phyloP scores from a whole-genome alignment of 2,888 invertebrate species.

The Abrostola triplasia region DNA sequence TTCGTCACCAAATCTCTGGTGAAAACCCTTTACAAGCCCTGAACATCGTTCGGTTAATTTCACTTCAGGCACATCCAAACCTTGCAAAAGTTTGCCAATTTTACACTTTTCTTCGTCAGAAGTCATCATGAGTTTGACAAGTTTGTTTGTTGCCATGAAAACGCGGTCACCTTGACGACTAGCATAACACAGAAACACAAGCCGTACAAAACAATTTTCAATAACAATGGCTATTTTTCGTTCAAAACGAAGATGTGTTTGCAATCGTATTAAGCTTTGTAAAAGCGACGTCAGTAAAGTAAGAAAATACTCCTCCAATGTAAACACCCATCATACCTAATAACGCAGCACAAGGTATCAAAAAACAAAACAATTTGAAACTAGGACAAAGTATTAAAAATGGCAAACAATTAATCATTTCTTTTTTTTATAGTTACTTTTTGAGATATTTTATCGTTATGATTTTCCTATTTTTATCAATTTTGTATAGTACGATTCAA shows the following conservation, averaged over 20 bases:
- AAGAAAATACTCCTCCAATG: conserved; percentile 59
- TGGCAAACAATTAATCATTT: conserved; percentile 64
- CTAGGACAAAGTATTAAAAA: conserved; percentile 66
- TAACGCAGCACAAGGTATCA: conserved; percentile 67
- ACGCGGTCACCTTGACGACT: conserved; percentile 42
- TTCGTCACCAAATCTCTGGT: conserved; percentile 67
- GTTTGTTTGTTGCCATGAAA: conserved; percentile 35
- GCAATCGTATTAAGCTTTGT: conserved; percentile 60
- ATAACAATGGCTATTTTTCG: background rate
- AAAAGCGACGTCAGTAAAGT: conserved; percentile 57
- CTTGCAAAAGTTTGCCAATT: conserved; percentile 76
- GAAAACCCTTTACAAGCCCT: conserved; percentile 72
- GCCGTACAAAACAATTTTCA: too few relatives aligned
- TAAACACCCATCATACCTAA: conserved; percentile 66
- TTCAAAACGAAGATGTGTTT: conserved; percentile 57
- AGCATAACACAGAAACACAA: background rate
- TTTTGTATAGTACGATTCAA: background rate
- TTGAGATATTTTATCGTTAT: conserved; percentile 15
- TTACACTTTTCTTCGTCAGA: conserved; percentile 82
- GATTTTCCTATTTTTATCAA: conserved; percentile 29
- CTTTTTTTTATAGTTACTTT: conserved; percentile 7
- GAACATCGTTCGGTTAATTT: conserved; percentile 76
- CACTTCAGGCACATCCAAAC: conserved; percentile 75
- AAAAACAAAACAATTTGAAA: conserved; percentile 71
- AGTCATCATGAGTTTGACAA: conserved; percentile 63